A percentile compares a stretch with the other conserved stretches of the same genome.
phyloP scores from a whole-genome alignment of 2,797 vertebrate genomes.

The Nannoperca australis region DNA sequence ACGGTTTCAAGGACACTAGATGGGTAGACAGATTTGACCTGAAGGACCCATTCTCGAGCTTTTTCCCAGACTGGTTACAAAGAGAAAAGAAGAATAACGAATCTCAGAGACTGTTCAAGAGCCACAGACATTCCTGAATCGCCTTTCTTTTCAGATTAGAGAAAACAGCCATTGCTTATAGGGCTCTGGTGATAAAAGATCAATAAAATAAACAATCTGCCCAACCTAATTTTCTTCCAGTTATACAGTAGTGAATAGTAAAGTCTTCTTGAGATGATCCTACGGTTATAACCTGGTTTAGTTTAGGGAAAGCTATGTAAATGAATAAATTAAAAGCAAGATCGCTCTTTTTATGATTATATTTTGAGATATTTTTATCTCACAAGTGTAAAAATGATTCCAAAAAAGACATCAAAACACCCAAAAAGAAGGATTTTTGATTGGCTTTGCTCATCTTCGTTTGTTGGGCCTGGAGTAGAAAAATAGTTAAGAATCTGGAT shows the following conservation, averaged over 20 bases:
- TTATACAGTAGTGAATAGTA: constrained; percentile 11
- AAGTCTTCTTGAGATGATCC: not conserved
- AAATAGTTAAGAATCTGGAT: constrained; percentile 8
- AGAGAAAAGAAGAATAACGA: constrained; percentile 42
- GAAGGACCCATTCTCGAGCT: constrained; percentile 36
- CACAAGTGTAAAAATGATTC: not conserved
- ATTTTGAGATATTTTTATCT: not conserved
- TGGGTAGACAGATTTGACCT: constrained; percentile 48
- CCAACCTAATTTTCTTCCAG: constrained; percentile 47
- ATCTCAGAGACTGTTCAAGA: constrained; percentile 43
- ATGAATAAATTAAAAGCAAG: constrained; percentile 6
- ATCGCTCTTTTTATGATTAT: not conserved
- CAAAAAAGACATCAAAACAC: constrained; percentile 16
- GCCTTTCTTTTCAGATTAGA: constrained; percentile 57
- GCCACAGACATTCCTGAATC: constrained; percentile 34
- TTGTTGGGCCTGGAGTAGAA: not conserved
- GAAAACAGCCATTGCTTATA: constrained; percentile 40
- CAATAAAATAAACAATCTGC: constrained; percentile 56
- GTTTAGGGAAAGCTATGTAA: not conserved
- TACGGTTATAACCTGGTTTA: not conserved
- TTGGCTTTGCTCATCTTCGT: constrained; percentile 19
- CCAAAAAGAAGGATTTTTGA: not conserved
- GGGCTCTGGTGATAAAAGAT: constrained; percentile 52
- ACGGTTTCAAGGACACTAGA: constrained; percentile 62
- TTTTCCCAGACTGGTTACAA: constrained; percentile 61